Evolutionary conservation across 2,888 invertebrate genomes (phyloP), one percentile per base, ranked within the genome.

Genomic region (Lacanobia oleracea): DNA sequence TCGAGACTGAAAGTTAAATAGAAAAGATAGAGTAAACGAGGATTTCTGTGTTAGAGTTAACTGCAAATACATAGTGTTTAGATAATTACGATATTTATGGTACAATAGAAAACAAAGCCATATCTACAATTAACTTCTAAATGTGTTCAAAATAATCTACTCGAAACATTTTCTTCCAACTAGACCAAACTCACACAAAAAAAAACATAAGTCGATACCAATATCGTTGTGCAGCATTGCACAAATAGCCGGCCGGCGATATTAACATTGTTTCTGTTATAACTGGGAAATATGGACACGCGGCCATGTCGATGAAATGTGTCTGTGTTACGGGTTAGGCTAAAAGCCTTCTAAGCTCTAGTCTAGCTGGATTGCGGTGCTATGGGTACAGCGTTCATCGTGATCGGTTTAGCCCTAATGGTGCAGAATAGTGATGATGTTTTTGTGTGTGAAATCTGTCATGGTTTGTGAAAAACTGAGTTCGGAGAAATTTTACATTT

Each of bases 221-320:
- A 84, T 84, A 77, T 80, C 72, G 80, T 66, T 72, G 79, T 76
- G 67, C 79, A 79, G 66, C 48, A 66, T 75, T 75, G 79, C 67
- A 71, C 67, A 85, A 83, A 79, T 83, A 79, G 75, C 79, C 74
- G 54, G 72, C 67, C 23, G 18, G 64, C 65, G 67, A 72, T 86
- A 84, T 81, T 85, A 82, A 84, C 86, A 78, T 61, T 66, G 84
- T 64, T 70, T 21, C 61, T 57, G 57, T 45, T 54, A 77, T 74
- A 82, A 66, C 60, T 10, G 67, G 67, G 60, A 83, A 61, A 79
- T 81, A 77, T 79, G 69, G 70, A 56, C 68, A 57, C 73, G 79
- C 61, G 33, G 66, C 53, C 61, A 57, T 72, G 62, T 74, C 21
- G 50, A 67, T 78, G 69, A 72, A 71, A 74, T 74, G 67, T 77